These are phyloP conservation scores for Odontamblyopus lacepedii DNA, from an alignment of 2,797 vertebrate genomes.

Conservation along the genomic window DNA sequence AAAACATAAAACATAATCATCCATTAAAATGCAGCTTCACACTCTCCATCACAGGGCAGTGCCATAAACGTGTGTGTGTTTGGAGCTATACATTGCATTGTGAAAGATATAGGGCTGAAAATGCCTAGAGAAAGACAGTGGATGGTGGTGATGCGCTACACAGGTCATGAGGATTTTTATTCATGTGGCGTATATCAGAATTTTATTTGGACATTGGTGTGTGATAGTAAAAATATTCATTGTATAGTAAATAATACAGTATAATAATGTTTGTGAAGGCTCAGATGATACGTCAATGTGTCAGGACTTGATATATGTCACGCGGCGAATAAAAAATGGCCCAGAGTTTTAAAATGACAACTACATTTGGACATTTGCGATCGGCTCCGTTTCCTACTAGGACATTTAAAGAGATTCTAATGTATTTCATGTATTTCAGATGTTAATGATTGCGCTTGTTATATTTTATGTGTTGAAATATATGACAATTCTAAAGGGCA, in stretches of 20 bases:
- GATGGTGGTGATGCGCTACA: constrained; percentile 23
- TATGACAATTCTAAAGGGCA: background rate
- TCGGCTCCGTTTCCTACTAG: background rate
- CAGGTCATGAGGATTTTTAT: constrained; percentile 34
- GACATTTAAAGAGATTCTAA: background rate
- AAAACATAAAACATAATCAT: constrained; percentile 77
- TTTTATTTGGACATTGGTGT: constrained; percentile 20
- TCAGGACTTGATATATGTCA: constrained; percentile 1
- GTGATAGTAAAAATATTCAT: constrained; percentile 14
- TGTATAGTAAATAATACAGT: constrained; percentile 25
- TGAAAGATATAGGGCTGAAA: constrained; percentile 45
- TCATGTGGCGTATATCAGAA: constrained; percentile 12
- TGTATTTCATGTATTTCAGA: background rate
- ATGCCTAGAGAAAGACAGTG: constrained; percentile 22
- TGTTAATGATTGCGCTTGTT: background rate
- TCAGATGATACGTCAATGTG: background rate
- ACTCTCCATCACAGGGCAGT: constrained; percentile 68
- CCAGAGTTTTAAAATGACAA: background rate
- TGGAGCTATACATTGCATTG: constrained; percentile 34
- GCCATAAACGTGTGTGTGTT: constrained; percentile 58
- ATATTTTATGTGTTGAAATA: background rate
- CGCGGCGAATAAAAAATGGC: background rate
- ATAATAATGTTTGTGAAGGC: constrained; percentile 19
- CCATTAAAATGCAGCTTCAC: constrained; percentile 81
- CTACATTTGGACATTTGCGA: background rate